Evolutionary conservation across 2,888 invertebrate genomes (phyloP).

Genomic region (Pachycephus smyrnensis): DNA sequence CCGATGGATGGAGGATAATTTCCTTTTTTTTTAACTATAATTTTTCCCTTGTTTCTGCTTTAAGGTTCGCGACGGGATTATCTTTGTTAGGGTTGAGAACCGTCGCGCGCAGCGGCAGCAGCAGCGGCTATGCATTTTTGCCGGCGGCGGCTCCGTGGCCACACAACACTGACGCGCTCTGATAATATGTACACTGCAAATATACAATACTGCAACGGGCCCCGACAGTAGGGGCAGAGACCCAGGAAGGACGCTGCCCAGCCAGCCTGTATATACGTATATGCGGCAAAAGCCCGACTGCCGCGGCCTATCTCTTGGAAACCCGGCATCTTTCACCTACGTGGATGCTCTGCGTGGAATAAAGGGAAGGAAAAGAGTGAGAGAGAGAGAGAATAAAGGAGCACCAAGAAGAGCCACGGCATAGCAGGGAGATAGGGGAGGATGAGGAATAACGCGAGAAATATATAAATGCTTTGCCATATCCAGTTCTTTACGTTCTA

Average conservation of each 20-base stretch:
- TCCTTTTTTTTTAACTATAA: constrained; percentile 1
- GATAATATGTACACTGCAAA: constrained; percentile 60
- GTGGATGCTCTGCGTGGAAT: constrained; percentile 4
- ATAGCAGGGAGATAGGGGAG: too few relatives aligned
- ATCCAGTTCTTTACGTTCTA: too few relatives aligned
- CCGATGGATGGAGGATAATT: constrained; percentile 22
- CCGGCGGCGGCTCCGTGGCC: constrained; percentile 45
- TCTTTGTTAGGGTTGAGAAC: constrained; percentile 57
- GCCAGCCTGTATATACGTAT: constrained; percentile 25
- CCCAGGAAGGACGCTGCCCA: constrained; percentile 64
- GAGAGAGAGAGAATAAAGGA: constrained; percentile 10
- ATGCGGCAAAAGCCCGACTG: constrained; percentile 26
- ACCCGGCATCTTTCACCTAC: constrained; percentile 26
- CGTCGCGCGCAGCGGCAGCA: constrained; percentile 43
- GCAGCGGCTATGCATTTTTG: constrained; percentile 59
- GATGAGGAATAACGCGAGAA: constrained; percentile 1
- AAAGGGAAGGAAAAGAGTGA: constrained; percentile 15
- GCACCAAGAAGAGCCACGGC: constrained; percentile 10
- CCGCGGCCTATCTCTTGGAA: constrained; percentile 38
- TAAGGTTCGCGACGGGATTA: too few relatives aligned
- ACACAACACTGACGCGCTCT: constrained; percentile 37
- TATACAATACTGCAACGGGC: constrained; percentile 56
- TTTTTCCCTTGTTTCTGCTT: fast-evolving
- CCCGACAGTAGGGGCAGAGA: constrained; percentile 62
- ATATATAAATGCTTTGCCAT: too few relatives aligned